A percentile compares a stretch with the other conserved stretches of the same genome.
Conservation (phyloP, 2,888 invertebrate genomes). For the Sinelater perroti region DNA sequence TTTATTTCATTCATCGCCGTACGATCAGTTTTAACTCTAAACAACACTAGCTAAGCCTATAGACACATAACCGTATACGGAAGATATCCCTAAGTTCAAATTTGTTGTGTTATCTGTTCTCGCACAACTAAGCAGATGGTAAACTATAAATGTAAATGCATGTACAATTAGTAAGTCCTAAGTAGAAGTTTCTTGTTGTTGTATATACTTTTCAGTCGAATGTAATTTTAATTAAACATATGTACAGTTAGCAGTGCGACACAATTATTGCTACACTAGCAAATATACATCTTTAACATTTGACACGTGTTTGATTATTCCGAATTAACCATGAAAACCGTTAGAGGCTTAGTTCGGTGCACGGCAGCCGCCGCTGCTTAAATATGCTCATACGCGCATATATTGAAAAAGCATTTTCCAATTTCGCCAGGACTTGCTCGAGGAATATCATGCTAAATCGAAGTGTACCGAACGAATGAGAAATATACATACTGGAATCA, state of each 20-base stretch:
- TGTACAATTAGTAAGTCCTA: slow-evolving; percentile 53
- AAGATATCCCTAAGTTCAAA: slow-evolving; percentile 17
- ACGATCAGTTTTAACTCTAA: not conserved
- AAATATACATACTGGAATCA: slow-evolving; percentile 61
- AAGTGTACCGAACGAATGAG: slow-evolving; percentile 47
- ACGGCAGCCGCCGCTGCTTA: no score
- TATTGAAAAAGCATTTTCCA: slow-evolving; percentile 25
- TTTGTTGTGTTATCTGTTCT: slow-evolving; percentile 35
- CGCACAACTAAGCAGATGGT: slow-evolving; percentile 37
- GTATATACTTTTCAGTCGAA: slow-evolving; percentile 53
- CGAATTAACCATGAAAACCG: no score
- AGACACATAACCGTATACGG: slow-evolving; percentile 32
- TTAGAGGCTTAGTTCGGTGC: no score
- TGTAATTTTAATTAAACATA: slow-evolving; percentile 55
- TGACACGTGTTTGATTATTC: slow-evolving; percentile 14
- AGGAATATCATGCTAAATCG: slow-evolving; percentile 33
- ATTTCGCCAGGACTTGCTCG: slow-evolving; percentile 16
- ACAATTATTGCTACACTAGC: slow-evolving; percentile 57
- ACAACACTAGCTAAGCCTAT: slow-evolving; percentile 18
- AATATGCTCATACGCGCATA: no score
- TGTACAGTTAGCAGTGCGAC: slow-evolving; percentile 57
- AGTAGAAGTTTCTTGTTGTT: slow-evolving; percentile 55
- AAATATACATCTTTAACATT: slow-evolving; percentile 55
- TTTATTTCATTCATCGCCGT: no score
- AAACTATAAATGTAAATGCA: slow-evolving; percentile 54